Percentiles rank a stretch among this genome's conserved stretches.
Evolutionary conservation across 30 jellyfish, hydroid and myxozoan species (phyloP).

Genomic region (Aurelia sp.): DNA sequence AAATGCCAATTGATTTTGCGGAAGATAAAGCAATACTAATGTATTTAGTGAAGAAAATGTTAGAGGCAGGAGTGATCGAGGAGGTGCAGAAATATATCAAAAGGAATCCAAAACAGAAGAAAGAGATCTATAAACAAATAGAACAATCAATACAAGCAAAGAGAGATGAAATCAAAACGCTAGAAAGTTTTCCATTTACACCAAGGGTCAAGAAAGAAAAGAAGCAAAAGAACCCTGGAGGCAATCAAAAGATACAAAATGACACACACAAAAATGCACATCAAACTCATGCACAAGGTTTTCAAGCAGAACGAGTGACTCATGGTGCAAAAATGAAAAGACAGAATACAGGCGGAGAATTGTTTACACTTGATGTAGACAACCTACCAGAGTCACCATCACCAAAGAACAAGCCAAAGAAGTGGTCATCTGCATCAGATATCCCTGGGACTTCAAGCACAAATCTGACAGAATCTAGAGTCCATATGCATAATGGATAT

Average conservation of each 20-base stretch:
- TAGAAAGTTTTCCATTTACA: conserved; percentile 67
- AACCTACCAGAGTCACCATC: conserved; percentile 48
- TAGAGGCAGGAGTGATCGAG: conserved; percentile 66
- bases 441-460: background rate
- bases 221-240: conserved; percentile 4
- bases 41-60: conserved; percentile 77
- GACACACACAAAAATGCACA: conserved; percentile 1
- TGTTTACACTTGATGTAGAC: conserved; percentile 52
- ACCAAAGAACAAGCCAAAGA: background rate
- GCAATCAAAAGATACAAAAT: background rate
- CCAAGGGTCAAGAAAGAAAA: conserved; percentile 29
- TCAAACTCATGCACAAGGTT: background rate
- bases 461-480: conserved; percentile 19
- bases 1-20: conserved; percentile 85
- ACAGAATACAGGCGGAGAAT: conserved; percentile 7
- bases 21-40: conserved; percentile 74
- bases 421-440: conserved; percentile 54
- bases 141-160: conserved; percentile 65
- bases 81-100: conserved; percentile 85
- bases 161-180: conserved; percentile 56
- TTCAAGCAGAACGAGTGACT: too few species aligned
- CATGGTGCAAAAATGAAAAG: conserved; percentile 3
- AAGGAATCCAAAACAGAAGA: conserved; percentile 81
- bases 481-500: conserved; percentile 64
- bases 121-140: conserved; percentile 82